Evolutionary conservation across 2,797 vertebrate species (phyloP), one percentile per base, ranked within the genome.

Genomic region (Manis javanica): DNA sequence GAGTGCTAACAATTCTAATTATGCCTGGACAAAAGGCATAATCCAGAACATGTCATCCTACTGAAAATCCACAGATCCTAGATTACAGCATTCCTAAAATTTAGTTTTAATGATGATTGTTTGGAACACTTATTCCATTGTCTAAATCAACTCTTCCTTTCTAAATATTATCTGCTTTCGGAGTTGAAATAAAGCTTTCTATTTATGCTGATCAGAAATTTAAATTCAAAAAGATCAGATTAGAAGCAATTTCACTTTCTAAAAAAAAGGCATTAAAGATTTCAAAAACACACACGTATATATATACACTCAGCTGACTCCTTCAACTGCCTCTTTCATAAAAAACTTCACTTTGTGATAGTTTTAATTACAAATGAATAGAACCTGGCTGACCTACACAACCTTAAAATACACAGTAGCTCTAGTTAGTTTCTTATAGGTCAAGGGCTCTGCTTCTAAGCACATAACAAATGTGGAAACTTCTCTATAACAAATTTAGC

Each of bases 361-460:
- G 39, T 18, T 83, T 55, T 83, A 93, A 95, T 71, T 59, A 90
- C 49, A 83, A 83, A 55, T 51, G 51, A 89, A 72, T 15, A 94
- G 51, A 95, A 87, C n/a, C 53, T 78, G 69, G 34, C 19, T 87
- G 77, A 92, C 69, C 39, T 42, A 42, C 13, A 71, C 29, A 21
- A 75, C 13, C 93, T 53, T 93, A 91, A 89, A 91, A 87, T 61
- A 94, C 55, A 91, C 12, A 23, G 63, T 71, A 79, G 81, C 13
- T 91, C 68, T 77, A 74, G 42, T 59, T 77, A 74, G 42, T 59
- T 89, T 7, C 78, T 92, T 63, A 74, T 16, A 88, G 83, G 79
- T 64, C 46, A 89, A 94, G 59, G 31, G 93, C 91, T 97, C 72
- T 93, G 53, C 72, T 93, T 94, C 53, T 49, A 92, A 92, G 63